Evolutionary conservation across 2,888 invertebrate genomes (phyloP).

Genomic region (Nysson spinosus): DNA sequence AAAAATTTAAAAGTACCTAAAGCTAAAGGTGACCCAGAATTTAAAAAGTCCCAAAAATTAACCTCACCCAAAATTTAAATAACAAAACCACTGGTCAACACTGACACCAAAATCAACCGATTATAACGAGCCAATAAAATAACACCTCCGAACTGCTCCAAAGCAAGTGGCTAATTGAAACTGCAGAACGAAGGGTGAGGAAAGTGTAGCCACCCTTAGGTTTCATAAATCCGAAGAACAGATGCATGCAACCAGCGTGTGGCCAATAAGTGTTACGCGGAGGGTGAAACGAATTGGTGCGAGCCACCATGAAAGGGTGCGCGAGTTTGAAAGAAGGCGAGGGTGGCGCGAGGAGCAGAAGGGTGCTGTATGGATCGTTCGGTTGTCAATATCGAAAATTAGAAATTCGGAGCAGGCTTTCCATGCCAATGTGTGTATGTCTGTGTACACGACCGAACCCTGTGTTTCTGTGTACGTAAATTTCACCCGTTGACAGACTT

Average conservation of each 20-base stretch:
- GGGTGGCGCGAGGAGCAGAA: not conserved
- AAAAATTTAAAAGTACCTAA: too few species aligned
- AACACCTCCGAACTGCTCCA: too few species aligned
- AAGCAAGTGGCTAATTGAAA: too few species aligned
- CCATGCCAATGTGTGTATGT: not conserved
- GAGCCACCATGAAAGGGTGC: conserved; percentile 1
- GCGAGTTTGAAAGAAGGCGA: not conserved
- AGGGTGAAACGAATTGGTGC: conserved; percentile 23
- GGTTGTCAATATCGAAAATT: conserved; percentile 56
- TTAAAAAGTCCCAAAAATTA: too few species aligned
- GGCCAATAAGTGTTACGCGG: conserved; percentile 66
- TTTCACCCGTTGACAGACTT: conserved; percentile 9
- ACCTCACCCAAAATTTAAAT: too few species aligned
- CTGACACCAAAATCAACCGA: too few species aligned
- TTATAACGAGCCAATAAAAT: too few species aligned
- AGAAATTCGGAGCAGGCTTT: conserved; percentile 52
- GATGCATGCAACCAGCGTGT: conserved; percentile 66
- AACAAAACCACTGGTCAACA: too few species aligned
- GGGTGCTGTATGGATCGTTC: conserved; percentile 30
- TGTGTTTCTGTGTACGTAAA: conserved; percentile 9
- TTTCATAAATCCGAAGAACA: conserved; percentile 65
- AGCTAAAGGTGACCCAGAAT: too few species aligned
- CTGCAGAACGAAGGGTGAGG: too few species aligned
- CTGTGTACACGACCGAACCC: conserved; percentile 13
- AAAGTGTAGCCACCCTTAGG: too few species aligned